Conservation (phyloP, 2,113 vertebrate species). For the Catharus fuscescens region DNA sequence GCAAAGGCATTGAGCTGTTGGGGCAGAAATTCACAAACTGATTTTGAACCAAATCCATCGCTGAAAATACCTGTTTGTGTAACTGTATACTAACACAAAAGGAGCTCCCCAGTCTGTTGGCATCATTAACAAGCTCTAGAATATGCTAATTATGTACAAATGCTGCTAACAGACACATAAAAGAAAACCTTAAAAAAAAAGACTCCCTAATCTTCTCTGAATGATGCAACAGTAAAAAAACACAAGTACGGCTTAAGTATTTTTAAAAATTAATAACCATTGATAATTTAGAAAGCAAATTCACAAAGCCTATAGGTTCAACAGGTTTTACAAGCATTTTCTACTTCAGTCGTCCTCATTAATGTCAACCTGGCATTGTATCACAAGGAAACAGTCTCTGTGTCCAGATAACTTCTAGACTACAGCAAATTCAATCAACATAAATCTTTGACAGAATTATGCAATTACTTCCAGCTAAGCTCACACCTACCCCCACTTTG, state of each 20-base stretch:
- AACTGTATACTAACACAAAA: neutral
- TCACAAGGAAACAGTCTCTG: neutral
- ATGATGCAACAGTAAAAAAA: neutral
- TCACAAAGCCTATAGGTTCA: neutral
- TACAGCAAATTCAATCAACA: neutral
- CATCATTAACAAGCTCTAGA: neutral
- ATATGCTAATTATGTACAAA: neutral
- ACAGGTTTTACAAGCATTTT: neutral
- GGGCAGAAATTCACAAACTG: neutral
- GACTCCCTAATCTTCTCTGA: neutral
- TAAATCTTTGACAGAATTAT: neutral
- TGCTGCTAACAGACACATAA: neutral
- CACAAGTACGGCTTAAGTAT: neutral
- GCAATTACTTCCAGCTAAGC: neutral
- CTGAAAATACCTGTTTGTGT: neutral
- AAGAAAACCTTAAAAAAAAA: neutral
- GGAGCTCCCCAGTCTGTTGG: neutral
- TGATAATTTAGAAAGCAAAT: neutral
- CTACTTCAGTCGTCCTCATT: neutral
- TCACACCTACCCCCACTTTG: conserved; percentile 68
- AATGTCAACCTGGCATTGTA: neutral
- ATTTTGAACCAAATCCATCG: neutral
- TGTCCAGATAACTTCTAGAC: neutral
- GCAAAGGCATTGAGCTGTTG: neutral
- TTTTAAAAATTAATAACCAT: neutral